phyloP scores from a whole-genome alignment of 2,113 vertebrate species.

The Corythaixoides concolor region DNA sequence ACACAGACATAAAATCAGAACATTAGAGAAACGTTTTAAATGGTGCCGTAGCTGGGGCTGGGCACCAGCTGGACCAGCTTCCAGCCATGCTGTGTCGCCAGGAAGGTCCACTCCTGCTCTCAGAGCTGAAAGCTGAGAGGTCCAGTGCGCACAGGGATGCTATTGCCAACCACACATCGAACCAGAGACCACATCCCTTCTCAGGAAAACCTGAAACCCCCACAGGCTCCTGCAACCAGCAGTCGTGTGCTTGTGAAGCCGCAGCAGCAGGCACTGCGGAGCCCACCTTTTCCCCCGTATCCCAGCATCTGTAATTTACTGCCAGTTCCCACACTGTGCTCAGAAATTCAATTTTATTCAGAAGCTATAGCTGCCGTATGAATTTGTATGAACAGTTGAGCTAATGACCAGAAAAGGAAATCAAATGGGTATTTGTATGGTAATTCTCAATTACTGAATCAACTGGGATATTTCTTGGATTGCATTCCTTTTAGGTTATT shows the following conservation, averaged over 20 bases:
- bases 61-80: not conserved
- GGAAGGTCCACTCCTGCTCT: not conserved
- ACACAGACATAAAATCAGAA: not conserved
- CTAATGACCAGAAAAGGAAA: not conserved
- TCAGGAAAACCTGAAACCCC: too few relatives aligned
- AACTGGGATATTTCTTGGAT: not conserved
- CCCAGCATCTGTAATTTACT: not conserved
- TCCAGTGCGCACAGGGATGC: accelerated
- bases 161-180: not conserved
- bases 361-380: not conserved
- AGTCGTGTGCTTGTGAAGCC: not conserved
- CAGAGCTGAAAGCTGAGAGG: not conserved
- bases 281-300: not conserved
- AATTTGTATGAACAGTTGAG: not conserved
- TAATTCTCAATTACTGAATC: not conserved
- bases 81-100: accelerated
- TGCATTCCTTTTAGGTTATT: not conserved
- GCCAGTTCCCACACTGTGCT: not conserved
- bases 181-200: not conserved
- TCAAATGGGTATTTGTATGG: not conserved
- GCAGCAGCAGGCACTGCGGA: not conserved
- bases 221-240: not conserved
- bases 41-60: not conserved
- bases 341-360: not conserved
- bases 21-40: not conserved